phyloP scores from a whole-genome alignment of 1,140 invertebrate genomes.

The Drosophila quadrilineata region DNA sequence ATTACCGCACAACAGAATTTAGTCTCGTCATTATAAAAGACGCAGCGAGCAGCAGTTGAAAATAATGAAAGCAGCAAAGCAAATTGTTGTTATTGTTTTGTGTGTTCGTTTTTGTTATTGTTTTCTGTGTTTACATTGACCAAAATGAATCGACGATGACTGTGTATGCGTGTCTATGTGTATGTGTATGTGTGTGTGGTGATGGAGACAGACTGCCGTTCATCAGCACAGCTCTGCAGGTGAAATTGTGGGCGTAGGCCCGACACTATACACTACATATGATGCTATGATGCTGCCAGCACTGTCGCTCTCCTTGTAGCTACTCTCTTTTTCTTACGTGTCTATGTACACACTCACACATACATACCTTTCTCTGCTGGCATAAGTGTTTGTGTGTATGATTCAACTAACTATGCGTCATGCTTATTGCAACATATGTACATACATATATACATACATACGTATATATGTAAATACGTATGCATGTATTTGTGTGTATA shows the following conservation, averaged over 20 bases:
- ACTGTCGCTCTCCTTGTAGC: constrained; percentile 4
- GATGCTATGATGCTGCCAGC: constrained; percentile 24
- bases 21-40: constrained; percentile 53
- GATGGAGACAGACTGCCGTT: too few species aligned
- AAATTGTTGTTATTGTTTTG: constrained; percentile 29
- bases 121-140: constrained; percentile 46
- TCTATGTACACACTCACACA: too few species aligned
- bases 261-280: too few species aligned
- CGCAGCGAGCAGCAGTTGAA: constrained; percentile 37
- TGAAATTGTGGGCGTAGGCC: constrained; percentile 35
- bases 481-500: neutral
- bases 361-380: too few species aligned
- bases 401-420: constrained; percentile 47
- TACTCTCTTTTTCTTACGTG: neutral
- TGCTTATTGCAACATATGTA: constrained; percentile 14
- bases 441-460: neutral
- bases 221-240: constrained; percentile 21
- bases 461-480: neutral
- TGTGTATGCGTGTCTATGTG: constrained; percentile 14
- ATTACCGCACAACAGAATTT: constrained; percentile 67
- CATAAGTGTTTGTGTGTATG: constrained; percentile 13
- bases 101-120: constrained; percentile 9
- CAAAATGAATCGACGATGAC: constrained; percentile 35
- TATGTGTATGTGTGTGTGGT: neutral
- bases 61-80: constrained; percentile 50